Base-by-base conservation (phyloP, 1,140 invertebrate genomes). In the Magallana gigas region DNA sequence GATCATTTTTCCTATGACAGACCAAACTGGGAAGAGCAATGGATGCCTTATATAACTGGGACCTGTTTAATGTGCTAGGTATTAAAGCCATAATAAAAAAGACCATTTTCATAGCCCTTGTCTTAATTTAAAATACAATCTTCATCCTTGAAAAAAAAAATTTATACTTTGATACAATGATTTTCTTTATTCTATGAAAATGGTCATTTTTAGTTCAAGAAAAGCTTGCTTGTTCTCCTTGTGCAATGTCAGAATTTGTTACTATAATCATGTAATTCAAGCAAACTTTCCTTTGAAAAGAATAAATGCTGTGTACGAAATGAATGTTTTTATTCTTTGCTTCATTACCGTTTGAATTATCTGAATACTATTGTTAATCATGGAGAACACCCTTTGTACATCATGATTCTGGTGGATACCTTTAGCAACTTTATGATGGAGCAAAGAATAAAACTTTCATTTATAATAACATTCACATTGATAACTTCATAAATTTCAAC, bases 11-110 rank as follows among this genome's bases (percentile, higher is more conserved):
- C 16, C 60, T 18, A 64, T 18, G 14, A 64, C 60, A 64, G 14
- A 18, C 48, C 68, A 76, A 76, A 76, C 68, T 76, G 68, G 68
- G 68, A 76, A 76, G 68, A 76, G 68, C 68, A 76, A 76, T 29
- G 68, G 68, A 76, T 76, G 68, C 68, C 23, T 76, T 29, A 76
- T 11, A 48, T 5, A 36, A 16, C 29, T 76, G 23, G 68, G 68
- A 29, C 68, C 23, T 76, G 14, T 12, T 29, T 76, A 29, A 76
- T 76, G 68, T 76, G 68, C 68, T 29, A 29, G 23, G 68, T 29
- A 76, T 76, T 76, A 18, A 76, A 76, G 23, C 8, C 12, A 29
- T 36, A 48, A 29, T 29, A 29, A 48, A 48, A 48, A 48, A 48
- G 68, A 36, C 68, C 68, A 76, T 76, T 76, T 76, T 29, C 68